Percentiles rank a stretch among this genome's conserved stretches.
These are phyloP conservation scores for Elymnias hypermnestra DNA, from an alignment of 1,140 invertebrate species.

Conservation along the genomic window DNA sequence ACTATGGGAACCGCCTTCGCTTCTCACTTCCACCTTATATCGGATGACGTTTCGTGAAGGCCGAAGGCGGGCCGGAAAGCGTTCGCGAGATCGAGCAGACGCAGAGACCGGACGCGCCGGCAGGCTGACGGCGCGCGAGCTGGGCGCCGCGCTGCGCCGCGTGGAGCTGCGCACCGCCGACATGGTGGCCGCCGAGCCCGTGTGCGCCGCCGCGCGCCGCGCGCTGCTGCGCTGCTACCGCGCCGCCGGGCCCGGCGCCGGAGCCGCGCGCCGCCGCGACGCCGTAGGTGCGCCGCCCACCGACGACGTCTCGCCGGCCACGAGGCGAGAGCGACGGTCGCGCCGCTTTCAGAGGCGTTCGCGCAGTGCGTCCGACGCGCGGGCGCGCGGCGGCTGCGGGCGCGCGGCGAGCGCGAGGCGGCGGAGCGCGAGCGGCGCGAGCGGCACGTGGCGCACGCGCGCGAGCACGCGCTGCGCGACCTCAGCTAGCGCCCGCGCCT, in stretches of 20 bases:
- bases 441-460: slow-evolving; percentile 40
- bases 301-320: too few species aligned
- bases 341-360: slow-evolving; percentile 33
- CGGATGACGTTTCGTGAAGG: too few species aligned
- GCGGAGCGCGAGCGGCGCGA: slow-evolving; percentile 36
- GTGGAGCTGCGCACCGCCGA: slow-evolving; percentile 49
- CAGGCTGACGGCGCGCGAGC: slow-evolving; percentile 48
- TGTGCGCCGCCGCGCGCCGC: slow-evolving; percentile 41
- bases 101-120: too few species aligned
- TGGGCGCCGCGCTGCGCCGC: slow-evolving; percentile 40
- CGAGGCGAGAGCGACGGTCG: not conserved
- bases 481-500: not conserved
- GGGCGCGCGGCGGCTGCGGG: slow-evolving; percentile 29
- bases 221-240: slow-evolving; percentile 47
- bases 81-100: too few species aligned
- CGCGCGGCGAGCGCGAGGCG: slow-evolving; percentile 38
- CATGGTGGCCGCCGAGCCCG: slow-evolving; percentile 40
- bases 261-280: slow-evolving; percentile 37
- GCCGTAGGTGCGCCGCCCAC: slow-evolving; percentile 37
- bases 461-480: slow-evolving; percentile 37
- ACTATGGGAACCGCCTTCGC: too few species aligned
- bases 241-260: slow-evolving; percentile 1
- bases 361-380: slow-evolving; percentile 42
- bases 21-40: too few species aligned
- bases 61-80: too few species aligned